Evolutionary conservation across 2,888 invertebrate genomes (phyloP).

Genomic region (Lordiphosa andalusiaca): DNA sequence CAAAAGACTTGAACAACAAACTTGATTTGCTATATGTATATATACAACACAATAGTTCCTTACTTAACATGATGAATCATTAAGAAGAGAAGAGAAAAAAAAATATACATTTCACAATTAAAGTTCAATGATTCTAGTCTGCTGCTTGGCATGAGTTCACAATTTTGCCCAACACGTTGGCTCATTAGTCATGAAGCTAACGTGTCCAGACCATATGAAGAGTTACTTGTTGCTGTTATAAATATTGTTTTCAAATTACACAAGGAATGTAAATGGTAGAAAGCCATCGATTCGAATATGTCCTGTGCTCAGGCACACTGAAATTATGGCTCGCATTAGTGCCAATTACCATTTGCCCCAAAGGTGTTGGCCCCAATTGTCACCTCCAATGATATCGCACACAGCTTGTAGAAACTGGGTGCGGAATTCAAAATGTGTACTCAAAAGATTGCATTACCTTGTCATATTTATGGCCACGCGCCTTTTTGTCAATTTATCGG

Average conservation of each 20-base stretch:
- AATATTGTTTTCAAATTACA: neutral
- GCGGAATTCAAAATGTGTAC: constrained; percentile 49
- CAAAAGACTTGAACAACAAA: constrained; percentile 22
- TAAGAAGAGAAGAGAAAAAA: constrained; percentile 12
- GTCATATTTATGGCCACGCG: constrained; percentile 68
- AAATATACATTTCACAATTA: constrained; percentile 29
- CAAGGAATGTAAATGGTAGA: neutral
- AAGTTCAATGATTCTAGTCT: constrained; percentile 63
- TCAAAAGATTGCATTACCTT: constrained; percentile 56
- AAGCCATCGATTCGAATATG: too few relatives aligned
- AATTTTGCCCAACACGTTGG: constrained; percentile 22
- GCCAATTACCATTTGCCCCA: constrained; percentile 61
- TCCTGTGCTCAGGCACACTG: constrained; percentile 9
- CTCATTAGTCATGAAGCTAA: constrained; percentile 48
- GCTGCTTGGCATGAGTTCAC: constrained; percentile 38
- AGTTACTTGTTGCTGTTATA: constrained; percentile 28
- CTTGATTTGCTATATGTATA: constrained; percentile 13
- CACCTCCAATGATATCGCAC: constrained; percentile 62
- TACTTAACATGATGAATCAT: constrained; percentile 21
- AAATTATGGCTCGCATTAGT: constrained; percentile 53
- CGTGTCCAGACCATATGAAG: constrained; percentile 31
- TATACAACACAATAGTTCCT: neutral
- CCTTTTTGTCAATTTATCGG: constrained; percentile 60
- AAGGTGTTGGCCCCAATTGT: constrained; percentile 76
- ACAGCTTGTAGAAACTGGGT: constrained; percentile 45